Conservation (phyloP, 2,113 vertebrate genomes). For the Colinus virginianus region DNA sequence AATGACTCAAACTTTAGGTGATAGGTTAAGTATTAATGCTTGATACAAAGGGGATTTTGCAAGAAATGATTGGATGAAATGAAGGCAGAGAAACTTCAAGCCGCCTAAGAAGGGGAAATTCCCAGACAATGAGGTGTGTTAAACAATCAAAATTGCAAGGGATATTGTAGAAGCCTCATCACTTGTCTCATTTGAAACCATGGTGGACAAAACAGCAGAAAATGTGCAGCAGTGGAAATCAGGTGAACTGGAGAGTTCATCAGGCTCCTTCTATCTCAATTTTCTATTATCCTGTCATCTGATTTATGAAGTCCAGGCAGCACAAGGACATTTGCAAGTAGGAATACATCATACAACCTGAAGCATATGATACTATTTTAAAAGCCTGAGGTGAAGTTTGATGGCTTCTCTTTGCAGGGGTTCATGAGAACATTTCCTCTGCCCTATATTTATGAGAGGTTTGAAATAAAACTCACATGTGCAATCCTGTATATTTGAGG, state of each 20-base stretch:
- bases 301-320: constrained; percentile 54
- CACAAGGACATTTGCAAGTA: constrained; percentile 12
- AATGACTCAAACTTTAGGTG: not conserved
- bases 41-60: not conserved
- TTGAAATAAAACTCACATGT: constrained; percentile 34
- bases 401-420: constrained; percentile 33
- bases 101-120: constrained; percentile 26
- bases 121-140: constrained; percentile 47
- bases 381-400: constrained; percentile 24
- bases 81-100: constrained; percentile 43
- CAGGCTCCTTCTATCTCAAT: not conserved
- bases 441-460: constrained; percentile 37
- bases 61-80: constrained; percentile 13
- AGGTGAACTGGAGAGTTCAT: not conserved
- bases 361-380: constrained; percentile 52
- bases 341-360: constrained; percentile 20
- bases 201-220: not conserved
- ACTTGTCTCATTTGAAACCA: not conserved
- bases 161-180: not conserved
- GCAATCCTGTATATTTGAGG: constrained; percentile 19
- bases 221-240: not conserved
- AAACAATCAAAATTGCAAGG: constrained; percentile 16
- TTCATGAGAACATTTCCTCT: constrained; percentile 61
- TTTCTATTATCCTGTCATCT: not conserved
- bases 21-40: constrained; percentile 55